These are phyloP conservation scores for Agonopterix heracliana DNA, from an alignment of 2,888 invertebrate genomes.

Conservation along the genomic window DNA sequence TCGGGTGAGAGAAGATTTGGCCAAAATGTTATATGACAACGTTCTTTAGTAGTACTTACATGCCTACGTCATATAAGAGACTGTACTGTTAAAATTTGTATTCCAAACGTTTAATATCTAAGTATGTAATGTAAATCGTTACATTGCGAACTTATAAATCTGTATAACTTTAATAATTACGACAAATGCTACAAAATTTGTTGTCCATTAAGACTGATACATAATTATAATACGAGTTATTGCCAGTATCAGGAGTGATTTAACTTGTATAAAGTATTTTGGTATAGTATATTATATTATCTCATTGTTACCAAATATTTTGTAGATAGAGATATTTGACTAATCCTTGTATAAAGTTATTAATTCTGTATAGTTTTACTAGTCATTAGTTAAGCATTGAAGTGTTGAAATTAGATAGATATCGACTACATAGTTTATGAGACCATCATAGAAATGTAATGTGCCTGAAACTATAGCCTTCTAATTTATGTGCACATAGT, in stretches of 20 bases:
- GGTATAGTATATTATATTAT: slow-evolving; percentile 60
- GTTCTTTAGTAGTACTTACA: slow-evolving; percentile 46
- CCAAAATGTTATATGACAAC: slow-evolving; percentile 40
- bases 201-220: slow-evolving; percentile 67
- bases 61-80: slow-evolving; percentile 42
- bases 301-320: slow-evolving; percentile 76
- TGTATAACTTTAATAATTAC: slow-evolving; percentile 8
- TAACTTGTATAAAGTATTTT: slow-evolving; percentile 58
- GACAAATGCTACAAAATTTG: slow-evolving; percentile 22
- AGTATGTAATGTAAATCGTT: slow-evolving; percentile 33
- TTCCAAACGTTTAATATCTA: slow-evolving; percentile 46
- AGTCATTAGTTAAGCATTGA: slow-evolving; percentile 68
- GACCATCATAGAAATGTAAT: slow-evolving; percentile 9
- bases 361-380: slow-evolving; percentile 63
- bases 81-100: slow-evolving; percentile 49
- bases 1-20: slow-evolving; percentile 42
- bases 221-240: slow-evolving; percentile 43
- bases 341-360: slow-evolving; percentile 41
- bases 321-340: slow-evolving; percentile 55
- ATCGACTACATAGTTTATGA: slow-evolving; percentile 31
- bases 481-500: neutral
- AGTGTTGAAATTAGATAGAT: slow-evolving; percentile 47
- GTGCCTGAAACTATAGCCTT: neutral
- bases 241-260: slow-evolving; percentile 61
- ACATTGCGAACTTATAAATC: slow-evolving; percentile 22